Conservation (phyloP, 2,797 vertebrate species). For the Rhinella marina region DNA sequence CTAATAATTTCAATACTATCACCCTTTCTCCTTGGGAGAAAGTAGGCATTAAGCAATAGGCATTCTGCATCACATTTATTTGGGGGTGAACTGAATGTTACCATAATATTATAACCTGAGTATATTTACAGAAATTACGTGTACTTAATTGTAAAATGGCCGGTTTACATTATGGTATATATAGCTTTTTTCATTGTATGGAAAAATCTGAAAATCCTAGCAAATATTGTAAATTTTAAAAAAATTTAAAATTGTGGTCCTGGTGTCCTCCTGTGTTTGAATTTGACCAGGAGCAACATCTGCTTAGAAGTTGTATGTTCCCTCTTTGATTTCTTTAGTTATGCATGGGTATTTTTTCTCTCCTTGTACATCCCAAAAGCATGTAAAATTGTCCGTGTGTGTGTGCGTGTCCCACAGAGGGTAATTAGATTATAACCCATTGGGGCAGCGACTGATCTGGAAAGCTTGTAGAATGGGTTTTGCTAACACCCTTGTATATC, state of each 20-base stretch:
- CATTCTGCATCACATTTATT: neutral
- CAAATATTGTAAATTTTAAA: too few species aligned
- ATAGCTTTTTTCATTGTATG: neutral
- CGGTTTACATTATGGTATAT: neutral
- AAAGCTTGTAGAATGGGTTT: too few species aligned
- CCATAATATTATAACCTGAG: neutral
- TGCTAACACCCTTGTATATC: neutral
- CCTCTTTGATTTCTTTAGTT: neutral
- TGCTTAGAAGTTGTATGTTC: neutral
- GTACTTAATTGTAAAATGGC: neutral
- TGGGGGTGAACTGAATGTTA: neutral
- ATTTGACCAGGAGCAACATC: too few species aligned
- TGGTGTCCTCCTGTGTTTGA: neutral
- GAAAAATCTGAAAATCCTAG: neutral
- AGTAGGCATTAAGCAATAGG: neutral
- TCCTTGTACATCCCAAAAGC: neutral
- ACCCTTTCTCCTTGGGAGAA: constrained; percentile 14
- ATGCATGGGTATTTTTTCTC: neutral
- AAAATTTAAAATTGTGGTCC: neutral
- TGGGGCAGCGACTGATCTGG: too few species aligned
- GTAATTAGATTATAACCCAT: too few species aligned
- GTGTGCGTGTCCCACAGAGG: too few species aligned
- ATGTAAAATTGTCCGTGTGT: too few species aligned
- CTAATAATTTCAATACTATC: neutral
- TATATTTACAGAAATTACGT: neutral